These are phyloP conservation scores for Reticulitermes speratus DNA, from an alignment of 1,140 invertebrate species.

Conservation along the genomic window DNA sequence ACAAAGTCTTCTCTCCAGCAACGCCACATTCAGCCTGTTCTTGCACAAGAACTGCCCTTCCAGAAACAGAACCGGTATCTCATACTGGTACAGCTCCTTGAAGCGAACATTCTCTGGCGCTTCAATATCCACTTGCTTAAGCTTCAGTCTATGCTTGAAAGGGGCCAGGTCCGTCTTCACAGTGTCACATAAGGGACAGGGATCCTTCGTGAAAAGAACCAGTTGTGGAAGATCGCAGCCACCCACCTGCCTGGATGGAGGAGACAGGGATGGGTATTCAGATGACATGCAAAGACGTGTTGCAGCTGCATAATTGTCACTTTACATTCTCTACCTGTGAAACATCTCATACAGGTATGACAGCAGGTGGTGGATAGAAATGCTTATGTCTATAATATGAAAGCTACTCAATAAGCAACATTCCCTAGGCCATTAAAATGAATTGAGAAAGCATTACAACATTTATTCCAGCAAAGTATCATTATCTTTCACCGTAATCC, in stretches of 20 bases:
- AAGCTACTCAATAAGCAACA: too few relatives aligned
- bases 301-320: too few relatives aligned
- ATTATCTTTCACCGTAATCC: too few relatives aligned
- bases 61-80: conserved; percentile 85
- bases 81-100: conserved; percentile 73
- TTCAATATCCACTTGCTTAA: conserved; percentile 76
- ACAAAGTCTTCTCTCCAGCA: neutral
- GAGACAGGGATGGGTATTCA: neutral
- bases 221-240: conserved; percentile 50
- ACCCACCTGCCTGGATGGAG: neutral
- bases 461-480: too few relatives aligned
- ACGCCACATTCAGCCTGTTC: conserved; percentile 62
- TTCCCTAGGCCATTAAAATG: too few relatives aligned
- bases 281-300: neutral
- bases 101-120: conserved; percentile 68
- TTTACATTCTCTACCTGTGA: too few relatives aligned
- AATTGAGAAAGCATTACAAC: too few relatives aligned
- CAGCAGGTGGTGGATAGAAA: too few relatives aligned
- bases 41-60: conserved; percentile 82
- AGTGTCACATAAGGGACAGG: conserved; percentile 79
- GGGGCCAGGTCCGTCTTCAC: conserved; percentile 66
- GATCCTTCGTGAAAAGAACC: conserved; percentile 79
- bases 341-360: too few relatives aligned
- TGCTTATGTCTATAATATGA: too few relatives aligned
- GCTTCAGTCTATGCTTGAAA: conserved; percentile 58